phyloP scores from a whole-genome alignment of 1,140 invertebrate genomes.

The Drosophila tristis region DNA sequence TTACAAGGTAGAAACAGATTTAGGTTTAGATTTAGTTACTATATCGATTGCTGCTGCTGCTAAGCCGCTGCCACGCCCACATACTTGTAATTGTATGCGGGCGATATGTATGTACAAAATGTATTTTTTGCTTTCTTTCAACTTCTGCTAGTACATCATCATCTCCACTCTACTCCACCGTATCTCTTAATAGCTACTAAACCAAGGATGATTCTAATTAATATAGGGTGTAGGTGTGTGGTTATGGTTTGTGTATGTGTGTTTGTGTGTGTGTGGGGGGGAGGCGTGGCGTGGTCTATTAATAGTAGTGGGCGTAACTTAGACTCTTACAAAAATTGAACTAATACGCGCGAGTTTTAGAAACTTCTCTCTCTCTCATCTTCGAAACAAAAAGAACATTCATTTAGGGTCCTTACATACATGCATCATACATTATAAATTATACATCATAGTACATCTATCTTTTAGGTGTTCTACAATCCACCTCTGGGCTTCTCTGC shows the following conservation, averaged over 20 bases:
- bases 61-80: constrained; percentile 64
- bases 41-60: constrained; percentile 44
- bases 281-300: constrained; percentile 22
- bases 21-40: constrained; percentile 30
- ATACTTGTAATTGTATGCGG: constrained; percentile 45
- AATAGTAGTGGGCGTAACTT: constrained; percentile 60
- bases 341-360: constrained; percentile 75
- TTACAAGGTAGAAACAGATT: constrained; percentile 45
- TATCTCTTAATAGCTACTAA: not conserved
- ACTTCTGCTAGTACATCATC: constrained; percentile 21
- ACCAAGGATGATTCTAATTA: too few relatives aligned
- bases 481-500: too few relatives aligned
- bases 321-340: constrained; percentile 69
- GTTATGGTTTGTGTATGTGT: not conserved
- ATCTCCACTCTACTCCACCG: not conserved
- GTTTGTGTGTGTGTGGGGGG: constrained; percentile 8
- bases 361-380: constrained; percentile 59
- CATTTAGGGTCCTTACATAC: not conserved
- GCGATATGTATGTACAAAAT: constrained; percentile 80
- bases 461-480: too few relatives aligned
- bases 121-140: constrained; percentile 81
- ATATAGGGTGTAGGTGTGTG: not conserved
- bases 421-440: not conserved
- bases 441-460: too few relatives aligned
- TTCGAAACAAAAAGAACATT: constrained; percentile 11